Conservation (phyloP, 2,113 vertebrate genomes). For the Myotis brandtii region DNA sequence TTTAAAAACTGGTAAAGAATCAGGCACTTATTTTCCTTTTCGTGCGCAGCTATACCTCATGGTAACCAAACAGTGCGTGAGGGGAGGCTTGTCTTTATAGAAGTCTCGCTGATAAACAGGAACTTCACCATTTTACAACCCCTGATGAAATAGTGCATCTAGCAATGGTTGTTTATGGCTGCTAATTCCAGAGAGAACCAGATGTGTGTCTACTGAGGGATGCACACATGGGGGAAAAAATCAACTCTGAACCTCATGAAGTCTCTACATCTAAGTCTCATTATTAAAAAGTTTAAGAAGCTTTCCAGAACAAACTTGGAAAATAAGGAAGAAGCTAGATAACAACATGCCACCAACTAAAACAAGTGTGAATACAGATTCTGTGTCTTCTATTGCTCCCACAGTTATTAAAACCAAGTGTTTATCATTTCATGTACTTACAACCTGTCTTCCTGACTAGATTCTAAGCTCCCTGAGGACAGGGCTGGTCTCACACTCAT, state of each 20-base stretch:
- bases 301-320: neutral
- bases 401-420: neutral
- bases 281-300: neutral
- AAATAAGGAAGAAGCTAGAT: neutral
- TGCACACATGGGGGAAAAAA: neutral
- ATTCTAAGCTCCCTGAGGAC: neutral
- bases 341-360: neutral
- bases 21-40: neutral
- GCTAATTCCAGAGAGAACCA: constrained; percentile 21
- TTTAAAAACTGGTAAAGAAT: constrained; percentile 25
- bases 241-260: neutral
- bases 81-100: neutral
- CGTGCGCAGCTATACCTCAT: neutral
- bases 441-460: neutral
- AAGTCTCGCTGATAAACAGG: constrained; percentile 18
- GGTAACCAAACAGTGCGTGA: neutral
- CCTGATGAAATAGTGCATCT: constrained; percentile 30
- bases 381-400: neutral
- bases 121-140: neutral
- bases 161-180: neutral
- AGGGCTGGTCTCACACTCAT: neutral
- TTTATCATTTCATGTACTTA: neutral
- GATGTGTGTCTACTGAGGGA: constrained; percentile 6
- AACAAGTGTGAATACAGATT: neutral
- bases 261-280: neutral